phyloP scores from a whole-genome alignment of 2,888 invertebrate genomes.

The Incurvaria masculella region DNA sequence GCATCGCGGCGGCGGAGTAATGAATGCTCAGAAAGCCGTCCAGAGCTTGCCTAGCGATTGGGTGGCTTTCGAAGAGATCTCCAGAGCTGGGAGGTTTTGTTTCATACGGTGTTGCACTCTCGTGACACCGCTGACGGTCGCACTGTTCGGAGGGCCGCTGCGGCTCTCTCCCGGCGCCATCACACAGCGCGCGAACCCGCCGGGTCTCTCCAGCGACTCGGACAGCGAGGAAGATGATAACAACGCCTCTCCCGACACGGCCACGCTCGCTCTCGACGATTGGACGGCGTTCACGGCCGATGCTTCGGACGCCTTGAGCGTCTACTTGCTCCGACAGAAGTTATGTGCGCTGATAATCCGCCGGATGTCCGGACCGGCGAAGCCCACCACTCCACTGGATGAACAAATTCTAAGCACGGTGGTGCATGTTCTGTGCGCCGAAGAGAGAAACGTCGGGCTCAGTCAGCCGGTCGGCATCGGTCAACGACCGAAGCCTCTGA shows the following conservation, averaged over 20 bases:
- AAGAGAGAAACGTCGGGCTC: conserved; percentile 67
- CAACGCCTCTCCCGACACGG: conserved; percentile 34
- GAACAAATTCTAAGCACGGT: conserved; percentile 66
- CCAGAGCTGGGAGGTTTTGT: conserved; percentile 64
- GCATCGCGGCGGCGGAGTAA: conserved; percentile 54
- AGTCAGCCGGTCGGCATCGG: conserved; percentile 73
- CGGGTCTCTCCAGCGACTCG: conserved; percentile 44
- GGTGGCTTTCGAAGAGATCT: conserved; percentile 86
- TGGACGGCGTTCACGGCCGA: conserved; percentile 72
- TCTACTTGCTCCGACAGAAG: conserved; percentile 68
- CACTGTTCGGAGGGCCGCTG: conserved; percentile 72
- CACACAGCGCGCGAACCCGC: conserved; percentile 42
- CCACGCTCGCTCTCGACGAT: conserved; percentile 63
- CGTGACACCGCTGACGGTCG: conserved; percentile 77
- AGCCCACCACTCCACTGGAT: conserved; percentile 57
- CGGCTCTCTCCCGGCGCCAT: conserved; percentile 52
- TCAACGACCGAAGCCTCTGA: conserved; percentile 68
- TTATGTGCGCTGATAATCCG: conserved; percentile 66
- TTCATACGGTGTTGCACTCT: conserved; percentile 77
- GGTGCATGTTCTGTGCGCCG: conserved; percentile 64
- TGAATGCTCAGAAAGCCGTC: conserved; percentile 31
- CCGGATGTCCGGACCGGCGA: conserved; percentile 58
- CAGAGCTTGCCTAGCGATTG: conserved; percentile 70
- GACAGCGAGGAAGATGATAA: conserved; percentile 45
- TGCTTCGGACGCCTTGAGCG: conserved; percentile 61